Evolutionary conservation across 1,140 invertebrate species (phyloP).

Genomic region (Parapsyche elsis): DNA sequence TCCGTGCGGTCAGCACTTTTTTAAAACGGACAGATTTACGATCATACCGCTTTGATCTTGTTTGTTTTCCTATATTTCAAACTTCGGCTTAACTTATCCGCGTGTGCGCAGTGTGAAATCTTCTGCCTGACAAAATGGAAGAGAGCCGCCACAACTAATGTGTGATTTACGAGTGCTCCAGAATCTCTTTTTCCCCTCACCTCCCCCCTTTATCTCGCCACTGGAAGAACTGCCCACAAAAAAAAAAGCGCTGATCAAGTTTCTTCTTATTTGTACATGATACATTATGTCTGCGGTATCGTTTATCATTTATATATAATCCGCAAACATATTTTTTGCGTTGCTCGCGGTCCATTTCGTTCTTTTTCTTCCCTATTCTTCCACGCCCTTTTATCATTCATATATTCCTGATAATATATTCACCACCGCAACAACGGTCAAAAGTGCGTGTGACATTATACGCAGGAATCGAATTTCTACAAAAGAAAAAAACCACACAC

Average conservation of each 20-base stretch:
- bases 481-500: background rate
- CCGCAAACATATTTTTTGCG: slow-evolving; percentile 37
- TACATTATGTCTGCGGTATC: slow-evolving; percentile 44
- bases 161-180: slow-evolving; percentile 49
- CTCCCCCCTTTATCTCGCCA: slow-evolving; percentile 8
- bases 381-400: slow-evolving; percentile 25
- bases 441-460: slow-evolving; percentile 33
- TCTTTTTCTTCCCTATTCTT: slow-evolving; percentile 24
- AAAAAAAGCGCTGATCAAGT: slow-evolving; percentile 45
- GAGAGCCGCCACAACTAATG: slow-evolving; percentile 41
- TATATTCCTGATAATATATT: slow-evolving; percentile 28
- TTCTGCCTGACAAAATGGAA: slow-evolving; percentile 43
- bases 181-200: background rate
- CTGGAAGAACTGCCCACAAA: background rate
- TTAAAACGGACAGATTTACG: slow-evolving; percentile 49
- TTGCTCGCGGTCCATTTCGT: slow-evolving; percentile 31
- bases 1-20: slow-evolving; percentile 51
- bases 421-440: slow-evolving; percentile 20
- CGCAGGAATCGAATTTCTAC: slow-evolving; percentile 28
- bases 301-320: slow-evolving; percentile 45
- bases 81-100: slow-evolving; percentile 51
- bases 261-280: slow-evolving; percentile 44
- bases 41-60: slow-evolving; percentile 47
- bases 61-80: slow-evolving; percentile 56
- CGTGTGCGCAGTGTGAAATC: slow-evolving; percentile 51